A percentile compares a stretch with the other conserved stretches of the same genome.
Evolutionary conservation across 1,140 invertebrate species (phyloP).

Genomic region (Drosophila ohnishii): DNA sequence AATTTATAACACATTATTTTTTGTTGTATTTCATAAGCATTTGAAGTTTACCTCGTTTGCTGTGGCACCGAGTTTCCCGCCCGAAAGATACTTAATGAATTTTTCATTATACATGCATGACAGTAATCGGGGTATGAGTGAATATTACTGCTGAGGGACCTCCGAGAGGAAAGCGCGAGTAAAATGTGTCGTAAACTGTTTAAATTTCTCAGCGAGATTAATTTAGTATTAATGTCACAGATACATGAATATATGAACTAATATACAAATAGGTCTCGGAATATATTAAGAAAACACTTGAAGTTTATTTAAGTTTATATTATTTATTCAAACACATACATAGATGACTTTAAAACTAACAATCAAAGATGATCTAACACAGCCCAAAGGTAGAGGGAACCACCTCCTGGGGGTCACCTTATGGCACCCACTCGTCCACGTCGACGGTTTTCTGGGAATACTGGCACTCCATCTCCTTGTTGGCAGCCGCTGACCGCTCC

Average conservation of each 20-base stretch:
- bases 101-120: slow-evolving; percentile 56
- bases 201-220: slow-evolving; percentile 19
- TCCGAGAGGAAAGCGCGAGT: slow-evolving; percentile 3
- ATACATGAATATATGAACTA: background rate
- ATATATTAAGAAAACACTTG: background rate
- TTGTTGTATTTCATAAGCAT: background rate
- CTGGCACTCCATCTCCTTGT: slow-evolving; percentile 58
- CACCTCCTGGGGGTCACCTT: background rate
- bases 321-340: slow-evolving; percentile 39
- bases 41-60: slow-evolving; percentile 27
- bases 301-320: slow-evolving; percentile 6
- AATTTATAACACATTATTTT: background rate
- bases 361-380: slow-evolving; percentile 60
- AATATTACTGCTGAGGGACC: slow-evolving; percentile 56
- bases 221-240: background rate
- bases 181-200: slow-evolving; percentile 28
- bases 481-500: slow-evolving; percentile 4
- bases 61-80: slow-evolving; percentile 5
- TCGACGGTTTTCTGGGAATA: slow-evolving; percentile 63
- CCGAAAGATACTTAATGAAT: slow-evolving; percentile 50
- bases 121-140: slow-evolving; percentile 56
- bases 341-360: slow-evolving; percentile 28
- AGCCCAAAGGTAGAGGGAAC: slow-evolving; percentile 23
- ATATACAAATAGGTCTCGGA: background rate
- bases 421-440: slow-evolving; percentile 66